Evolutionary conservation across 2,888 invertebrate species (phyloP), one percentile per base, ranked within the genome.

Genomic region (Petrolisthes cinctipes): DNA sequence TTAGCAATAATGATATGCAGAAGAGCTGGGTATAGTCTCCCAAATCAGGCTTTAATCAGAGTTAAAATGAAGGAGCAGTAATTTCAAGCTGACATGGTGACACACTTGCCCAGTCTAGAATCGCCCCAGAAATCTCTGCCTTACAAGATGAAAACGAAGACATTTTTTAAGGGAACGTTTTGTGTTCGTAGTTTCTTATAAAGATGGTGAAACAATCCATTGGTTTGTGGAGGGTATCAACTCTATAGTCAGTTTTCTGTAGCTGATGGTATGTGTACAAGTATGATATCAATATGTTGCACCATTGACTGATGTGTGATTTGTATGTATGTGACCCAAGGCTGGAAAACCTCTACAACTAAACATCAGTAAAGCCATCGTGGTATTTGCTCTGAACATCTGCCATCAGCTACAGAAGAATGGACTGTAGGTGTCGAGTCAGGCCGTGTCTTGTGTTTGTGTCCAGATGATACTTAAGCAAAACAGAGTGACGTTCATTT

Each of bases 101-200:
- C 6, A 53, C 4, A 53, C 11, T 78, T 76, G 17, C 37, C 83
- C 83, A 79, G 53, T 87, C 87, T 87, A 87, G 87, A 87, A 83
- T 83, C 80, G 87, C 83, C 87, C 87, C 83, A 87, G 54, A n/a
- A 87, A 82, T 87, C 87, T 83, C 79, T 87, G 87, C 87, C 87
- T 87, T 87, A 87, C 87, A 87, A 87, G 83, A 87, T 83, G 83
- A 87, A 83, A 87, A 87, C 87, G 87, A 87, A 87, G 87, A 78
- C 83, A 82, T 87, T 87, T 86, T 87, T 78, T 86, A 87, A 87
- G 83, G 80, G 83, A 73, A 81, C 57, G 81, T 83, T 82, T 87
- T 87, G 56, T 80, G 87, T 87, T 87, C 61, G 83, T 82, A 78
- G 76, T 86, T 86, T 85, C 85, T 71, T 71, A 71, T 81, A 61